Evolutionary conservation across 2,113 vertebrate genomes (phyloP), one percentile per base, ranked within the genome.

Genomic region (Aix galericulata): DNA sequence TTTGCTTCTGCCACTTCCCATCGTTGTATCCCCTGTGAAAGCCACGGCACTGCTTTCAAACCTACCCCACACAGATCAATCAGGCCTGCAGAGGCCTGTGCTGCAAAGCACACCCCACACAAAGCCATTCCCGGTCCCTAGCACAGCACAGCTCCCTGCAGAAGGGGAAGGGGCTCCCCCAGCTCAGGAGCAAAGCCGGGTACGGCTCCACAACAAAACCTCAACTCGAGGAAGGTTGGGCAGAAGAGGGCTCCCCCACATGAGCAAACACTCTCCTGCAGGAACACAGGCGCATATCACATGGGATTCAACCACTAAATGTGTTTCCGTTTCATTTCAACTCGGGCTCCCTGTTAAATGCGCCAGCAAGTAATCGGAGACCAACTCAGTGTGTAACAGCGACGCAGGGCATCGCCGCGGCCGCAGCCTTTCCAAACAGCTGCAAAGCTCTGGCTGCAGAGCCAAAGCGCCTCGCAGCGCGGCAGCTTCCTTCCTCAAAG

Each of bases 151-250:
- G 40, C 2, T 6, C 1, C 7, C 29, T 9, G 17, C 12, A 58
- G 44, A 46, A 55, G 15, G 40, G 23, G 52, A 76, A 81, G 31
- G 34, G 36, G 66, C n/a, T 80, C 6, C 68, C 71, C 26, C 46
- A 64, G 36, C 52, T 29, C 76, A 0, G 4, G 67, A 10, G 62
- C 42, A 86, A 68, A 71, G 2, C 23, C 22, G 23, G 46, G 34
- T 1, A 23, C 1, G 4, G 58, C 62, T 52, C n/a, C 62, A 22
- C 5, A 7, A 20, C 50, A 60, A 55, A 32, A 50, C 25, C 36
- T 46, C 36, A 29, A 38, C 5, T 3, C 0, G 0, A 87, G 36
- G 32, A 60, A 42, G 20, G 59, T 20, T 5, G 26, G 56, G 34
- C 38, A 40, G 23, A 75, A 14, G 25, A 63, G 32, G 10, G 42